Evolutionary conservation across 37 sponge, comb jelly and placozoan genomes (phyloP).

Genomic region (Ianthella basta): DNA sequence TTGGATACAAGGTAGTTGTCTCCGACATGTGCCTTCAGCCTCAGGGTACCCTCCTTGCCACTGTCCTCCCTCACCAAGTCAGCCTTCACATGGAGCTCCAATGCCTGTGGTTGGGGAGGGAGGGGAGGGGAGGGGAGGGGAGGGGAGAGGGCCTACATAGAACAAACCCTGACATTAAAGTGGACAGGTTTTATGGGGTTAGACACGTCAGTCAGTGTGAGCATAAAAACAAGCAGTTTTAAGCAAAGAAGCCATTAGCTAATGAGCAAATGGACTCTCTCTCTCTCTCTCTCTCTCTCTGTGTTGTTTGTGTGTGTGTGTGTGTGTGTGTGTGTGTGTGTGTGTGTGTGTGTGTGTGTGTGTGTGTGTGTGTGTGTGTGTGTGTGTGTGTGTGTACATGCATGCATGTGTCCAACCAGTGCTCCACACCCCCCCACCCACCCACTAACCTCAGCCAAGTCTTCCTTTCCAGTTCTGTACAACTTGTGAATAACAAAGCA

Average conservation of each 20-base stretch:
- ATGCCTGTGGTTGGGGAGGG: neutral
- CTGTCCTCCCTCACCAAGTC: constrained; percentile 31
- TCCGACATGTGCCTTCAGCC: constrained; percentile 43
- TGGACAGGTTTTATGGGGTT: too few species aligned
- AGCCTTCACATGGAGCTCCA: constrained; percentile 15
- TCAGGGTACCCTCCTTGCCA: constrained; percentile 5
- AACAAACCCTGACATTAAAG: too few species aligned
- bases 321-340: neutral
- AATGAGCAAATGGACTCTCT: too few species aligned
- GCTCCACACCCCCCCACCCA: neutral
- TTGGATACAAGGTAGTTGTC: constrained; percentile 47
- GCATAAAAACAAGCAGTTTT: too few species aligned
- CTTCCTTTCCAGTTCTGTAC: neutral
- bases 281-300: too few species aligned
- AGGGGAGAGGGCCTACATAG: neutral
- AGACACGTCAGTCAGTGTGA: too few species aligned
- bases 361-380: neutral
- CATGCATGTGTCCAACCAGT: neutral
- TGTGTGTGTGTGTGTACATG: neutral
- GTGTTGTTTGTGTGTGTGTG: neutral
- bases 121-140: neutral
- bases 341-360: neutral
- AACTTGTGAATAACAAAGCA: neutral
- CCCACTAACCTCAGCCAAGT: neutral
- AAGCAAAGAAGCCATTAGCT: too few species aligned